These are phyloP conservation scores for Enteromius radiatus DNA, from an alignment of 2,797 vertebrate genomes.

Conservation along the genomic window DNA sequence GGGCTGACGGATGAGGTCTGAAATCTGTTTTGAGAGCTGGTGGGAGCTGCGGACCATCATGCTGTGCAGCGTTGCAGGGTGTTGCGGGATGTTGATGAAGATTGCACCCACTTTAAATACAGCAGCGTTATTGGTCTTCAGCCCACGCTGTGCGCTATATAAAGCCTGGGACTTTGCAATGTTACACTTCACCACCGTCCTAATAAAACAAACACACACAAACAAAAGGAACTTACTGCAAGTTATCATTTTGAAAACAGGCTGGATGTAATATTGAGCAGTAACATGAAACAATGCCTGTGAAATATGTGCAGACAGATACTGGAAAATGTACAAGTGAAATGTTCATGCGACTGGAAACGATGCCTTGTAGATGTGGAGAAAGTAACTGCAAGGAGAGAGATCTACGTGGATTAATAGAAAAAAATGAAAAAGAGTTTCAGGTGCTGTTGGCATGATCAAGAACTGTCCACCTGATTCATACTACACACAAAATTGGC, in stretches of 20 bases:
- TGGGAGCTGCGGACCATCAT: slow-evolving; percentile 99
- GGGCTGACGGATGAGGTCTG: slow-evolving; percentile 96
- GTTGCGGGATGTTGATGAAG: slow-evolving; percentile 98
- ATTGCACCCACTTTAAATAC: slow-evolving; percentile 97
- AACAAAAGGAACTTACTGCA: not conserved
- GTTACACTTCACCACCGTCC: slow-evolving; percentile 98
- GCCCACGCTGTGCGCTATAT: slow-evolving; percentile 94
- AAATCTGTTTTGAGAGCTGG: slow-evolving; percentile 99
- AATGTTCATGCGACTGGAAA: slow-evolving; percentile 16
- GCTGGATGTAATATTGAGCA: not conserved
- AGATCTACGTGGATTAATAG: slow-evolving; percentile 17
- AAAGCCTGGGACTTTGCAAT: slow-evolving; percentile 98
- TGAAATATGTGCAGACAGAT: not conserved
- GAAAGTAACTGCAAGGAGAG: not conserved
- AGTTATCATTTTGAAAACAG: not conserved
- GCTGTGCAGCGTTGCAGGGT: slow-evolving; percentile 96
- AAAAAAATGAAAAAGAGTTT: not conserved
- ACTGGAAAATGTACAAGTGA: slow-evolving; percentile 12
- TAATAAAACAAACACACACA: slow-evolving; percentile 63
- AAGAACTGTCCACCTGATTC: not conserved
- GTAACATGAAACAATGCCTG: not conserved
- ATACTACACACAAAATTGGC: not conserved
- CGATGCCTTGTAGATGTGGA: not conserved
- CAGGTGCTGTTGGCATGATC: not conserved
- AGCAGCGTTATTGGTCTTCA: slow-evolving; percentile 94